Evolutionary conservation across 2,888 invertebrate species (phyloP).

Genomic region (Argyra leucocephala): DNA sequence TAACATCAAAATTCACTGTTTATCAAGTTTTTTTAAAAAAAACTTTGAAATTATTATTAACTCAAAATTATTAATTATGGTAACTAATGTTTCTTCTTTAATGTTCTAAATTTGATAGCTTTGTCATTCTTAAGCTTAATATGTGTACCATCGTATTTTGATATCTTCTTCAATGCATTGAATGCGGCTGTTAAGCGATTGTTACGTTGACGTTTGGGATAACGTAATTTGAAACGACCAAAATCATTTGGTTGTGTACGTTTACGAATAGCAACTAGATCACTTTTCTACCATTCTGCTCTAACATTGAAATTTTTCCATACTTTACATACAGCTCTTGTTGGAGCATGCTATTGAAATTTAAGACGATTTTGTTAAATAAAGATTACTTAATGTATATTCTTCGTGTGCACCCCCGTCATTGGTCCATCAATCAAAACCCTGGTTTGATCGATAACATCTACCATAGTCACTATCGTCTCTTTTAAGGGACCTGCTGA

Average conservation of each 20-base stretch:
- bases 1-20: too few relatives aligned
- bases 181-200: constrained; percentile 69
- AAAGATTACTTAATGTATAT: constrained; percentile 80
- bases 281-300: constrained; percentile 79
- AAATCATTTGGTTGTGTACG: constrained; percentile 82
- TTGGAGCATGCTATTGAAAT: constrained; percentile 77
- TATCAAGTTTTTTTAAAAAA: too few relatives aligned
- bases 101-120: constrained; percentile 37
- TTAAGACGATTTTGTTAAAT: constrained; percentile 84
- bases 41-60: too few relatives aligned
- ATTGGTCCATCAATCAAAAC: constrained; percentile 21
- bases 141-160: constrained; percentile 52
- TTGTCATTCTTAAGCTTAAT: constrained; percentile 41
- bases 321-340: constrained; percentile 77
- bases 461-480: too few relatives aligned
- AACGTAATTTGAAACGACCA: constrained; percentile 89
- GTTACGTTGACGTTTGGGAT: constrained; percentile 78
- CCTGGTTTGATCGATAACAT: background rate
- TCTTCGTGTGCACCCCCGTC: constrained; percentile 48
- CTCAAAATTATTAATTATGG: constrained; percentile 50
- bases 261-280: constrained; percentile 77
- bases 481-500: too few relatives aligned
- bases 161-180: constrained; percentile 60
- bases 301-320: constrained; percentile 79
- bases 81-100: constrained; percentile 45